These are phyloP conservation scores for Andrena bicolor DNA, from an alignment of 2,888 invertebrate genomes.

Conservation along the genomic window DNA sequence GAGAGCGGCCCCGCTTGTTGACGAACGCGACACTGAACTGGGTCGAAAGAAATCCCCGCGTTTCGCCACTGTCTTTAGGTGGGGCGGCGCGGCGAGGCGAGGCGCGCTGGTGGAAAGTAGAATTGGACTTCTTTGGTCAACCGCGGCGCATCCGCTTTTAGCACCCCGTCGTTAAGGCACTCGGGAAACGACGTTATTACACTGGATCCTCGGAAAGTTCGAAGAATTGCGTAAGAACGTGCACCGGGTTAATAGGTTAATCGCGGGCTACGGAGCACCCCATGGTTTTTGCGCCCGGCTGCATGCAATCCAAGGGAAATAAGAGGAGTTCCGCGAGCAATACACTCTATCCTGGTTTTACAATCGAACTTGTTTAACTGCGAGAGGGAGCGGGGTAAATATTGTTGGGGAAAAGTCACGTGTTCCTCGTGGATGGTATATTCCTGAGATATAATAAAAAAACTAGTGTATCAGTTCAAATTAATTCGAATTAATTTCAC, in stretches of 20 bases:
- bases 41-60: conserved; percentile 64
- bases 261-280: conserved; percentile 19
- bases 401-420: conserved; percentile 16
- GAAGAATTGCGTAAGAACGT: conserved; percentile 44
- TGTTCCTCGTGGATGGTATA: background rate
- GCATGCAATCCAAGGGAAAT: background rate
- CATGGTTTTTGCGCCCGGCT: conserved; percentile 28
- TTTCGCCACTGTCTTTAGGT: conserved; percentile 7
- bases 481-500: background rate
- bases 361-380: conserved; percentile 29
- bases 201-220: conserved; percentile 4
- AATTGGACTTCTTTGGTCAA: conserved; percentile 44
- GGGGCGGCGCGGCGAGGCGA: background rate
- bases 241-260: conserved; percentile 64
- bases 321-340: background rate
- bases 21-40: conserved; percentile 61
- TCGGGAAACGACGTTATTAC: conserved; percentile 37
- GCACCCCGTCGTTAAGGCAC: conserved; percentile 35
- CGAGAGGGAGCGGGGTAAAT: conserved; percentile 6
- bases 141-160: conserved; percentile 14
- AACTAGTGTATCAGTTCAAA: background rate
- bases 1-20: conserved; percentile 33
- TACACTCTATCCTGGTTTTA: conserved; percentile 33
- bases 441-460: background rate
- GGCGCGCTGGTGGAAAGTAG: conserved; percentile 5